Percentiles rank a stretch among this genome's conserved stretches.
phyloP scores from a whole-genome alignment of 2,113 vertebrate species.

The Cranoglanis bouderius region DNA sequence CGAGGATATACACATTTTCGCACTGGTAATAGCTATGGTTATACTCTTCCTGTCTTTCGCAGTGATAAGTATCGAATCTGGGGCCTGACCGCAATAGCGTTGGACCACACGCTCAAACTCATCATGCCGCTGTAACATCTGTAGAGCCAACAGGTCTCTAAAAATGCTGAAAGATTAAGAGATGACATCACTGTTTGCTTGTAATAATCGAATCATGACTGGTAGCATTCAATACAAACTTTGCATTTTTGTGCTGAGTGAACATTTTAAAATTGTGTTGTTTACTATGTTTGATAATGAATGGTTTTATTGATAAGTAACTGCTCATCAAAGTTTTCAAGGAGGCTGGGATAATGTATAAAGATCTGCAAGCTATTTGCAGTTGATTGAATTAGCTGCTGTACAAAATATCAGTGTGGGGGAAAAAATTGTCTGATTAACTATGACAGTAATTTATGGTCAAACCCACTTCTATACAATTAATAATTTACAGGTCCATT shows the following conservation, averaged over 20 bases:
- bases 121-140: slow-evolving; percentile 56
- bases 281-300: not conserved
- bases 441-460: too few species aligned
- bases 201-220: not conserved
- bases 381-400: not conserved
- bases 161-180: not conserved
- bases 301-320: not conserved
- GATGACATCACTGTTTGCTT: not conserved
- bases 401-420: not conserved
- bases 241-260: not conserved
- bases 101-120: slow-evolving; percentile 79
- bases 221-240: not conserved
- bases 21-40: slow-evolving; percentile 67
- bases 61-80: slow-evolving; percentile 84
- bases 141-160: not conserved
- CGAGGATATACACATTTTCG: slow-evolving; percentile 89
- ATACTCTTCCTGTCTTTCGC: slow-evolving; percentile 86
- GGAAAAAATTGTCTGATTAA: not conserved
- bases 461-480: not conserved
- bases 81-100: slow-evolving; percentile 85
- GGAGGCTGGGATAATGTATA: not conserved
- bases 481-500: not conserved
- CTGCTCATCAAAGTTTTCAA: not conserved
- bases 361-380: not conserved
- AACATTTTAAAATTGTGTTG: not conserved